Percentiles rank a stretch among this genome's conserved stretches.
These are phyloP conservation scores for Tetraneura akinire DNA, from an alignment of 1,140 invertebrate genomes.

Conservation along the genomic window DNA sequence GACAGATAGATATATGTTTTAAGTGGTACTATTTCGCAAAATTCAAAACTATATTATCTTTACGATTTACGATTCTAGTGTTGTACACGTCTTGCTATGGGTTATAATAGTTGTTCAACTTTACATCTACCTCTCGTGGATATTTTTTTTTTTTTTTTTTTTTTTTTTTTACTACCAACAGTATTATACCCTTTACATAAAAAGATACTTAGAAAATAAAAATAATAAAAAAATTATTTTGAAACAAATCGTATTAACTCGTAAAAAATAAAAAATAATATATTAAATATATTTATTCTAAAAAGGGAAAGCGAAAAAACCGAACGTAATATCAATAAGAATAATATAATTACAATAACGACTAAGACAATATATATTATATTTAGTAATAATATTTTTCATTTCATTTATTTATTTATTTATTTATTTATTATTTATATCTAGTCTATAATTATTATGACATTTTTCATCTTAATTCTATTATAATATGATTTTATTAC, in stretches of 20 bases:
- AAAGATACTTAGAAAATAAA: slow-evolving; percentile 2
- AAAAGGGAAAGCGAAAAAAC: too few relatives aligned
- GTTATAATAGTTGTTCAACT: slow-evolving; percentile 1
- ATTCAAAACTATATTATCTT: slow-evolving; percentile 28
- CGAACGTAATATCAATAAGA: too few relatives aligned
- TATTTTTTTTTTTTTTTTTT: too few relatives aligned
- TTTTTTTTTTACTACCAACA: not conserved
- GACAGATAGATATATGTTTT: slow-evolving; percentile 6
- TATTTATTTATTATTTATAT: too few relatives aligned
- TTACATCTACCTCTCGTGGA: not conserved
- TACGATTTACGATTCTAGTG: slow-evolving; percentile 21
- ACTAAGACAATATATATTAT: not conserved
- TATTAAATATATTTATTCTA: too few relatives aligned
- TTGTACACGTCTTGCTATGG: not conserved
- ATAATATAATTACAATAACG: too few relatives aligned
- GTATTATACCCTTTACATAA: not conserved
- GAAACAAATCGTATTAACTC: too few relatives aligned
- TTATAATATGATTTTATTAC: too few relatives aligned
- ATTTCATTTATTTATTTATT: not conserved
- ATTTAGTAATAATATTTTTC: not conserved
- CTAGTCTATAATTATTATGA: too few relatives aligned
- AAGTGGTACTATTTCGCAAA: slow-evolving; percentile 15
- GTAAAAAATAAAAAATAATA: too few relatives aligned
- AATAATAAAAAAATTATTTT: too few relatives aligned
- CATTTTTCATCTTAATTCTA: too few relatives aligned